These are phyloP conservation scores for Ctenicera cuprea DNA, from an alignment of 2,888 invertebrate species.

Conservation along the genomic window DNA sequence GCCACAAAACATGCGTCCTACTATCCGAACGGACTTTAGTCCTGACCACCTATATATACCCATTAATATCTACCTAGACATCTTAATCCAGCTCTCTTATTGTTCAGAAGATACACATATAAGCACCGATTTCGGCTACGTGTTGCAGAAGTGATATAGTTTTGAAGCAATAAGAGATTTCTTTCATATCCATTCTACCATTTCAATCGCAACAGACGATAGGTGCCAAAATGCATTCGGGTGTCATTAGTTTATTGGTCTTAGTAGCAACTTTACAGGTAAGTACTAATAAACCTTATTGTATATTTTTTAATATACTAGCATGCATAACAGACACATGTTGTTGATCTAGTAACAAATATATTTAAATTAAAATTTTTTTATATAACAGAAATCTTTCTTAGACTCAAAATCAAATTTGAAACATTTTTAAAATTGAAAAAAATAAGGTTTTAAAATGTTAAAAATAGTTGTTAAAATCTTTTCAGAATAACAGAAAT, in stretches of 20 bases:
- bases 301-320: too few relatives aligned
- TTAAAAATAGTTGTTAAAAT: too few relatives aligned
- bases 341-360: too few relatives aligned
- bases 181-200: not conserved
- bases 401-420: too few relatives aligned
- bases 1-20: constrained; percentile 32
- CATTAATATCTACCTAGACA: constrained; percentile 12
- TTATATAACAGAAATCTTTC: too few relatives aligned
- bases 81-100: constrained; percentile 35
- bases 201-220: not conserved
- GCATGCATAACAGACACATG: too few relatives aligned
- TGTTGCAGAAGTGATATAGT: not conserved
- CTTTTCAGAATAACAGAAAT: too few relatives aligned
- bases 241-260: constrained; percentile 6
- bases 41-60: constrained; percentile 16
- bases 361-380: too few relatives aligned
- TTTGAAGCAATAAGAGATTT: not conserved
- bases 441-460: too few relatives aligned
- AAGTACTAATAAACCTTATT: not conserved
- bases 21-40: not conserved
- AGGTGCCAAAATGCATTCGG: not conserved
- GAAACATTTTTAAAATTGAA: too few relatives aligned
- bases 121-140: constrained; percentile 6
- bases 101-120: constrained; percentile 29
- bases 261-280: not conserved